Evolutionary conservation across 2,113 vertebrate genomes (phyloP).

Genomic region (Holacanthus passer): DNA sequence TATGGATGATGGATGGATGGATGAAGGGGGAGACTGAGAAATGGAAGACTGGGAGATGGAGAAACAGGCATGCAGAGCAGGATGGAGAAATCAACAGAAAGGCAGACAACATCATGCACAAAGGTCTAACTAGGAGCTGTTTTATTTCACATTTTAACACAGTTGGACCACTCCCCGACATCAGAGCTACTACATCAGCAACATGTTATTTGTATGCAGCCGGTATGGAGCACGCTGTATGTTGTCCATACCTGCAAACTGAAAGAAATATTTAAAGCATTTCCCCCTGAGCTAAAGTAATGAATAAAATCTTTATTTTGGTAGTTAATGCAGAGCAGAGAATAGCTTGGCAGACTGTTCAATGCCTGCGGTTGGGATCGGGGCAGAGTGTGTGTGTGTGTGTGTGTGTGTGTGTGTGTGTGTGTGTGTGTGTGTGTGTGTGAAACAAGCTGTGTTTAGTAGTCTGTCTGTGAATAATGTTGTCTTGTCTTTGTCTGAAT

Average conservation of each 20-base stretch:
- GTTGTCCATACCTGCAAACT: neutral
- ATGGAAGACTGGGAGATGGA: neutral
- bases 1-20: slow-evolving; percentile 4
- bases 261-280: neutral
- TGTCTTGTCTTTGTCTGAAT: slow-evolving; percentile 69
- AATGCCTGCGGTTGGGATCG: slow-evolving; percentile 6
- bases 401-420: slow-evolving; percentile 4
- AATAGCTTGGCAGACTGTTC: neutral
- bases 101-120: neutral
- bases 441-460: slow-evolving; percentile 49
- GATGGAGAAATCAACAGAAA: neutral
- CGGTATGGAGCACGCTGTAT: neutral
- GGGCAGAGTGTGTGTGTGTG: neutral
- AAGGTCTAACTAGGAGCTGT: neutral
- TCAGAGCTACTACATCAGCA: neutral
- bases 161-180: neutral
- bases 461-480: slow-evolving; percentile 75
- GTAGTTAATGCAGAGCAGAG: slow-evolving; percentile 27
- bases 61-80: neutral
- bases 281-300: neutral
- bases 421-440: neutral
- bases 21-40: neutral
- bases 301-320: slow-evolving; percentile 16
- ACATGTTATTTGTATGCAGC: neutral
- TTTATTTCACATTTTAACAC: neutral